Evolutionary conservation across 2,888 invertebrate genomes (phyloP), one percentile per base, ranked within the genome.

Genomic region (Megaustenia siamemsis): DNA sequence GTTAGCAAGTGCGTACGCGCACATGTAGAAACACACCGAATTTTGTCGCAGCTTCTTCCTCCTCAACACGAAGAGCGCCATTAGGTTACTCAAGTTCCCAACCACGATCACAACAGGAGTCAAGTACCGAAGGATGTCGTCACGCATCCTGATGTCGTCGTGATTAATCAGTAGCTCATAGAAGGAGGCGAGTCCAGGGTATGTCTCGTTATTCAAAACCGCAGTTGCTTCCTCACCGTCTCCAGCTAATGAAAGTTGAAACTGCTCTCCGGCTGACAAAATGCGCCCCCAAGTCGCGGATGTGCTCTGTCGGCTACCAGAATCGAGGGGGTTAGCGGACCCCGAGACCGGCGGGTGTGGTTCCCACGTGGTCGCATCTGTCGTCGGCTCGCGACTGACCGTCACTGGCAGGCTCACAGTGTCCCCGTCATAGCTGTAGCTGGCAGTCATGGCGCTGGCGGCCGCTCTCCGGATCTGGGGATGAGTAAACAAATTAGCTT

Each of bases 1-100:
- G 86, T 92, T 92, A 40, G 89, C 89, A 38, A 92, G 78, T 8
- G 91, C 90, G 77, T 90, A 92, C 24, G 90, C 90, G n/a, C 88
- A 86, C 82, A 92, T 85, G 87, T 92, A 93, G 82, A 90, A 91
- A 82, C 90, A 89, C 21, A 91, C 90, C 0, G 92, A 91, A 86
- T 88, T 88, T 82, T 90, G 89, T 68, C 89, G 86, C 75, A 92
- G 83, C 60, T 89, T 90, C 10, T 88, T 86, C 78, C 91, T 88
- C 3, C 89, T 81, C 38, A 92, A 88, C 8, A 91, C 90, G 1
- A 90, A 68, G 21, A 92, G 82, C 6, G 91, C 90, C 56, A 92
- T 78, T 12, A 89, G 80, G 87, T 93, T 93, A n/a, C 92, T 91
- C 28, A 92, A 86, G 69, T 90, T 90, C 40, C 92, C 93, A n/a